Evolutionary conservation across 92 coral and sea anemone species (phyloP), one percentile per base, ranked within the genome.

Genomic region (Muricea muricata): DNA sequence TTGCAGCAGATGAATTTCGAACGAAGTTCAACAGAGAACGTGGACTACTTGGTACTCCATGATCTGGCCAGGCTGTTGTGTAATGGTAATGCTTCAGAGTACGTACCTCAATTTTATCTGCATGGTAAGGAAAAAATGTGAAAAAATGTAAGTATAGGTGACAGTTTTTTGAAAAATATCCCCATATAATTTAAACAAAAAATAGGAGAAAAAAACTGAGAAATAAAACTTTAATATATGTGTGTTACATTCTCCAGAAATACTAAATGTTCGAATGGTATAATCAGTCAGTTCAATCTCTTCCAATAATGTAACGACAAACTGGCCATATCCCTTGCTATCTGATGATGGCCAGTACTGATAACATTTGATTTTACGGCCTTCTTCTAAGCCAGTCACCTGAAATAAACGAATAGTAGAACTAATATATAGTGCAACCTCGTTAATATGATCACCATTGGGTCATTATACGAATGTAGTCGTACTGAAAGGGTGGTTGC

Each of bases 11-110:
- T 30, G 98, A 93, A 78, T 93, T 95, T 58, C 97, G 90, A 18
- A 95, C 98, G 84, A 95, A 95, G 86, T 92, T 95, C 84, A 93
- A 85, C 11, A 95, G 84, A 1, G 98, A 95, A 3, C 95, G 93
- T 17, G 91, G 85, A 70, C 98, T 91, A 0, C 91, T 55, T 0
- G 98, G 98, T 5, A 95, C 98, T 18, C 98, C 98, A 63, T 95
- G 98, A 66, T 95, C 98, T 1, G 98, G 98, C 98, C 98, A 95
- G 40, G 93, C 90, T n/a, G n/a, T n/a, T 11, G 98, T 95, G 89
- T 95, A 95, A 84, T 95, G 98, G 73, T 89, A 95, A 85, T 95
- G 98, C 26, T 80, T 90, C 4, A 95, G 50, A 11, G 83, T 71
- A 7, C 98, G 88, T 63, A 91, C 94, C 50, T 86, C 71, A 35